A percentile compares a stretch with the other conserved stretches of the same genome.
These are phyloP conservation scores for Nemoura dubitans DNA, from an alignment of 2,888 invertebrate species.

Conservation along the genomic window DNA sequence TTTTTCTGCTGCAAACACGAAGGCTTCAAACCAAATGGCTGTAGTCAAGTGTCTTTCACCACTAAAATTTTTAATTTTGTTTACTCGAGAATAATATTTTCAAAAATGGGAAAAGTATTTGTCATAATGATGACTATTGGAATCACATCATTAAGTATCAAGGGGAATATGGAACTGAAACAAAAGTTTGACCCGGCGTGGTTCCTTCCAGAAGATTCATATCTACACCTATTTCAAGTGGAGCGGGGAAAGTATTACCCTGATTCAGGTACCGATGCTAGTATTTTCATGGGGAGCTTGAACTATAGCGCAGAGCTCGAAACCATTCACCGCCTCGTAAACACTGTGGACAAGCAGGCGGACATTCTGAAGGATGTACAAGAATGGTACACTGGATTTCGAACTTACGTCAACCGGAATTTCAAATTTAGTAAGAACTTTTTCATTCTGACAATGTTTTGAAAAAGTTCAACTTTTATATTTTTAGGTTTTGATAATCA, in stretches of 20 bases:
- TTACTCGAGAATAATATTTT: constrained; percentile 73
- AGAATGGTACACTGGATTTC: constrained; percentile 74
- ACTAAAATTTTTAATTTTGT: constrained; percentile 67
- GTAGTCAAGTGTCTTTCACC: constrained; percentile 66
- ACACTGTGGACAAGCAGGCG: constrained; percentile 64
- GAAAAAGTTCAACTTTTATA: constrained; percentile 46
- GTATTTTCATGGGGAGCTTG: constrained; percentile 72
- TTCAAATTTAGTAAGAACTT: constrained; percentile 63
- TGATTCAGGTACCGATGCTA: constrained; percentile 69
- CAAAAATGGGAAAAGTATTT: constrained; percentile 70
- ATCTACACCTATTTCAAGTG: constrained; percentile 69
- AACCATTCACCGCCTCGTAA: constrained; percentile 66
- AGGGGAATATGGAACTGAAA: constrained; percentile 71
- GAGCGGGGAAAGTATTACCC: constrained; percentile 72
- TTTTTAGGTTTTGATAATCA: background rate
- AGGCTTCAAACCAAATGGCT: constrained; percentile 63
- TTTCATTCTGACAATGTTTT: constrained; percentile 32
- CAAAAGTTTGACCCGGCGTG: constrained; percentile 83
- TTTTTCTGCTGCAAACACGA: constrained; percentile 74
- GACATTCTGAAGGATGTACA: constrained; percentile 66
- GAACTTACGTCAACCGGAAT: constrained; percentile 68
- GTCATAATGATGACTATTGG: constrained; percentile 69
- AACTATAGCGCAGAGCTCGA: constrained; percentile 71
- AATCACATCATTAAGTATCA: constrained; percentile 69
- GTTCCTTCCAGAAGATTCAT: constrained; percentile 78